Conservation (phyloP, 1,140 invertebrate species). For the Centruroides sculpturatus region DNA sequence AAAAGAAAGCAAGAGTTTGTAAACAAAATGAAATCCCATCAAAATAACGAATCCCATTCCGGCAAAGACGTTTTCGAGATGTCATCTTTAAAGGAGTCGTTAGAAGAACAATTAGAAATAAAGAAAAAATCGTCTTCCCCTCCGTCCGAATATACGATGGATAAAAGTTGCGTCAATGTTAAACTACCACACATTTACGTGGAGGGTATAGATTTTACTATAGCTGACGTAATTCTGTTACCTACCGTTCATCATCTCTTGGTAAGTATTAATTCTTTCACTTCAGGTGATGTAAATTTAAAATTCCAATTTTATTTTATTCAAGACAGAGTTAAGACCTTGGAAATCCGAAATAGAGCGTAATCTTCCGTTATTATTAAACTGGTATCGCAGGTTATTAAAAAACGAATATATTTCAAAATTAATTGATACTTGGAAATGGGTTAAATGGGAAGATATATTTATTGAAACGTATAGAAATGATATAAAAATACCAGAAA, state of each 20-base stretch:
- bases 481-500: constrained; percentile 2
- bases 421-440: neutral
- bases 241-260: constrained; percentile 52
- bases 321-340: too few relatives aligned
- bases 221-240: constrained; percentile 70
- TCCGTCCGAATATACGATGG: too few relatives aligned
- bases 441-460: too few relatives aligned
- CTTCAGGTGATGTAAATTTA: too few relatives aligned
- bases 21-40: constrained; percentile 15
- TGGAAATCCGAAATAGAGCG: too few relatives aligned
- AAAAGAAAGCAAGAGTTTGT: constrained; percentile 46
- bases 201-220: constrained; percentile 64
- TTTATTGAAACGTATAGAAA: too few relatives aligned
- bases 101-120: too few relatives aligned
- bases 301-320: constrained; percentile 20
- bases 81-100: too few relatives aligned
- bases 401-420: neutral
- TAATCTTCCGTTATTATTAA: constrained; percentile 3
- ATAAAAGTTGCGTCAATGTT: too few relatives aligned
- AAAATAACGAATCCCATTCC: too few relatives aligned
- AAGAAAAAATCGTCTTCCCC: too few relatives aligned
- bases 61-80: too few relatives aligned
- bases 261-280: constrained; percentile 24
- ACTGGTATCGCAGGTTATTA: constrained; percentile 9
- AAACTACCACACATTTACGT: constrained; percentile 21